phyloP scores from a whole-genome alignment of 2,113 vertebrate genomes.

The Anthoscopus minutus region DNA sequence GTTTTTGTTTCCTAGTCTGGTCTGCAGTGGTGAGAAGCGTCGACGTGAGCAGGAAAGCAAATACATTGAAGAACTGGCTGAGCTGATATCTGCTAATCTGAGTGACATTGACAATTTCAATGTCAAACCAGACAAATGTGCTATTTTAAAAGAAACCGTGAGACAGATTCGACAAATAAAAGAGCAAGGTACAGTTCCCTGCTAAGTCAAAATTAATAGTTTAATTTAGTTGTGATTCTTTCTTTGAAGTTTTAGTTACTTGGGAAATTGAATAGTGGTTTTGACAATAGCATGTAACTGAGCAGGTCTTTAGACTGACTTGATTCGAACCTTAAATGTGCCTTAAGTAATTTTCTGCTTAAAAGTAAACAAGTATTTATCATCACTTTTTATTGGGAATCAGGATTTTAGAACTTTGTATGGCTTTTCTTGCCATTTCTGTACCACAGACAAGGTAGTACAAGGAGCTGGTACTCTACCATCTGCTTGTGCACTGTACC shows the following conservation, averaged over 20 bases:
- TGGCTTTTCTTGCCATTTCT: not conserved
- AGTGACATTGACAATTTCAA: slow-evolving; percentile 98
- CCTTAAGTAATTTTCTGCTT: not conserved
- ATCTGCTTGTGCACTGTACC: not conserved
- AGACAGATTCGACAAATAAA: slow-evolving; percentile 98
- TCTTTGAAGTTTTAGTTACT: not conserved
- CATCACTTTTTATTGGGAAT: not conserved
- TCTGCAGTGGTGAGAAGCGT: slow-evolving; percentile 90
- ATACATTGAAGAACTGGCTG: slow-evolving; percentile 96
- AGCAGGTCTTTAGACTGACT: not conserved
- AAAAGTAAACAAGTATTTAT: not conserved
- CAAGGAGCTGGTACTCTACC: not conserved
- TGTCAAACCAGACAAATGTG: slow-evolving; percentile 99
- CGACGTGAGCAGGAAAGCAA: slow-evolving; percentile 97
- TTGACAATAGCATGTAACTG: not conserved
- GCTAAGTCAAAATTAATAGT: not conserved
- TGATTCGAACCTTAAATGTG: not conserved
- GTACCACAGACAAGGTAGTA: not conserved
- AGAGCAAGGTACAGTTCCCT: slow-evolving; percentile 86
- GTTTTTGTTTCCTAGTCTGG: slow-evolving; percentile 53
- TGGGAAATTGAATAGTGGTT: not conserved
- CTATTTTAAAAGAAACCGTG: slow-evolving; percentile 97
- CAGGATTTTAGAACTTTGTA: not conserved
- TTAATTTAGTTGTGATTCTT: not conserved
- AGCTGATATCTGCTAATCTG: slow-evolving; percentile 98